Conservation (phyloP, 2,113 vertebrate species). For the Thalassarche chlororhynchos region DNA sequence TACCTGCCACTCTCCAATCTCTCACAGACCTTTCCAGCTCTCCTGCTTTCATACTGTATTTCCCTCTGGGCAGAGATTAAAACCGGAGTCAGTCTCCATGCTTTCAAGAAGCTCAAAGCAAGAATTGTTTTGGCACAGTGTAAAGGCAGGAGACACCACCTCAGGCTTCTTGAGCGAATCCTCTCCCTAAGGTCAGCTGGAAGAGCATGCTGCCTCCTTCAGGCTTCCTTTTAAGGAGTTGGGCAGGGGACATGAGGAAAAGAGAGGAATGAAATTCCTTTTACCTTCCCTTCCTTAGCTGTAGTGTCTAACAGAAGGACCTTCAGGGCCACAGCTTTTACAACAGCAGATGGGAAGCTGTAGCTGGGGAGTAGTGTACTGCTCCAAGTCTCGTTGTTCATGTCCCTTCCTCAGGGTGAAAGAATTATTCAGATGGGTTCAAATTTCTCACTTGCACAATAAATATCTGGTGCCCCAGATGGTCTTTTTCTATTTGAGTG, state of each 20-base stretch:
- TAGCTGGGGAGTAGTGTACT: background rate
- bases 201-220: background rate
- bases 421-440: background rate
- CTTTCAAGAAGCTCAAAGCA: background rate
- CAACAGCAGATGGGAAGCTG: background rate
- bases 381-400: background rate
- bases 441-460: background rate
- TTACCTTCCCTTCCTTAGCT: background rate
- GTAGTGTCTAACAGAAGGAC: background rate
- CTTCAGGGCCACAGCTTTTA: background rate
- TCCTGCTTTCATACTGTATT: background rate
- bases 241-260: background rate
- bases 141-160: background rate
- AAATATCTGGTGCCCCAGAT: background rate
- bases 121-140: background rate
- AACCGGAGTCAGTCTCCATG: background rate
- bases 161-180: background rate
- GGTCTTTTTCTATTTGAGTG: background rate
- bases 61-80: background rate
- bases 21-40: background rate
- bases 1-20: background rate
- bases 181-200: background rate
- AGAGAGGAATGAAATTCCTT: background rate
- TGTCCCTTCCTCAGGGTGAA: background rate
- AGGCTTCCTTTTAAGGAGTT: background rate